Evolutionary conservation across 2,113 vertebrate species (phyloP).

Genomic region (Erythrolamprus reginae): DNA sequence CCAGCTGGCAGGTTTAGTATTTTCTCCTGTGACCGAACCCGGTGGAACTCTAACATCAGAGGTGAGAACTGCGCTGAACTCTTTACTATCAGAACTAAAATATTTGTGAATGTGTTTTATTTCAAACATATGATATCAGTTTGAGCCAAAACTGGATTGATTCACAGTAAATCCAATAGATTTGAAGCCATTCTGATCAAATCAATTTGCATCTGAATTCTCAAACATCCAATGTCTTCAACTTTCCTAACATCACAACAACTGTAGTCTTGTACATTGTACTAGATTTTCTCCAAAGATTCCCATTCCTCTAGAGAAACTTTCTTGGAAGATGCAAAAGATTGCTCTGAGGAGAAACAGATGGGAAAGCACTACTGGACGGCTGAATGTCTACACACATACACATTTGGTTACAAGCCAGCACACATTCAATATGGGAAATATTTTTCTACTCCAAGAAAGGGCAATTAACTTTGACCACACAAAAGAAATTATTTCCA

Average conservation of each 20-base stretch:
- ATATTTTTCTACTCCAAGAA: neutral
- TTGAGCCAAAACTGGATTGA: neutral
- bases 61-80: too few relatives aligned
- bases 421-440: neutral
- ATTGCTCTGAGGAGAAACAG: neutral
- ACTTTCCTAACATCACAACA: neutral
- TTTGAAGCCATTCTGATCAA: neutral
- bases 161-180: neutral
- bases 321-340: neutral
- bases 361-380: neutral
- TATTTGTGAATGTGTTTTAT: neutral
- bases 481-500: neutral
- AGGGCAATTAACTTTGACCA: neutral
- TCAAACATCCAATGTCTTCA: neutral
- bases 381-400: neutral
- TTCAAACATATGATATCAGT: neutral
- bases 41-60: too few relatives aligned
- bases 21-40: too few relatives aligned
- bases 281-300: neutral
- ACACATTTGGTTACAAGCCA: neutral
- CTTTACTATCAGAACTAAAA: too few relatives aligned
- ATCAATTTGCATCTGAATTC: neutral
- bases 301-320: too few relatives aligned
- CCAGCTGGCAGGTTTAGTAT: too few relatives aligned
- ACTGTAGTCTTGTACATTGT: neutral